Base-by-base conservation (phyloP, 2,888 invertebrate genomes). In the Dendrolimus pini region DNA sequence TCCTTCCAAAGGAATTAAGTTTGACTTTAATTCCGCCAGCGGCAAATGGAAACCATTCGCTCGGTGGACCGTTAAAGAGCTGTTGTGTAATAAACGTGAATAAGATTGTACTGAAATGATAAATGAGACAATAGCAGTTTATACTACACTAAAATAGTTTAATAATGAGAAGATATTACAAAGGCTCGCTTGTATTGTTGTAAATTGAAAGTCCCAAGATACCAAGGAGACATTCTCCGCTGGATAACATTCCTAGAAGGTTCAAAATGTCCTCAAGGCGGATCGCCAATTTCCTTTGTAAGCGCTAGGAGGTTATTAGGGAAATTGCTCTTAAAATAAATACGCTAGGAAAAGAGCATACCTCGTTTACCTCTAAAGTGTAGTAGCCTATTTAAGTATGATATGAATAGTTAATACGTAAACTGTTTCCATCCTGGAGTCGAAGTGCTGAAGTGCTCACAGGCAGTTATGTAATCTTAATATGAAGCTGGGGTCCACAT, bases 271-370 rank as follows among this genome's bases (percentile, higher is more conserved):
- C 71, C 72, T 77, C 69, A 72, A 74, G 65, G 68, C 67, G 69
- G 69, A 75, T 77, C 75, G 68, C 75, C 77, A 78, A 79, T 82
- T 82, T 82, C 77, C 78, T 77, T 74, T 74, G 67, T 73, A 77
- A 75, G 70, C 71, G 74, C 74, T 71, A 62, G 65, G 71, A 75
- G 75, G 77, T 78, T 80, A 78, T 78, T 79, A 78, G 69, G 79
- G 75, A 81, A 80, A 82, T 82, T 78, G 75, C 71, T 71, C 68
- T 71, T 65, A 73, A 78, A 78, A 78, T 78, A 80, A 82, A 77
- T 76, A 76, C 72, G 64, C 61, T 65, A 61, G 64, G 61, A 61
- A 58, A 68, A 61, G 66, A 70, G 68, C 63, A 66, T 67, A 70
- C 67, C 65, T 71, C 72, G 68, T 74, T 71, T 69, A 63, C 68